phyloP scores from a whole-genome alignment of 2,888 invertebrate species.

The Perithous albicinctus region DNA sequence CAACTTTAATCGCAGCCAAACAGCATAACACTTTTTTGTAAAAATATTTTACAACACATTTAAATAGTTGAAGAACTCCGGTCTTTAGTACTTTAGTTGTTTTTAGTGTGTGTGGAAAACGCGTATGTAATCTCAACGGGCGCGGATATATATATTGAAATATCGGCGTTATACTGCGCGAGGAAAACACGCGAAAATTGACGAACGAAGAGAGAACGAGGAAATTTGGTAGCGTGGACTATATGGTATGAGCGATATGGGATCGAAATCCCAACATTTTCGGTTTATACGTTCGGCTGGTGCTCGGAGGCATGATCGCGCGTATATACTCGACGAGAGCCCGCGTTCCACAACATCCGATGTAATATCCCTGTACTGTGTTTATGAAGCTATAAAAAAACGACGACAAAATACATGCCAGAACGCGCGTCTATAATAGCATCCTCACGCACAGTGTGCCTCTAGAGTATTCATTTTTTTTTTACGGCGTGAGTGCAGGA shows the following conservation, averaged over 20 bases:
- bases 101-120: background rate
- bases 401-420: conserved; percentile 37
- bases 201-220: conserved; percentile 56
- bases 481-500: conserved; percentile 47
- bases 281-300: conserved; percentile 68
- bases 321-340: background rate
- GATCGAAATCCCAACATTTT: conserved; percentile 71
- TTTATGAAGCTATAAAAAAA: conserved; percentile 73
- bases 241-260: conserved; percentile 62
- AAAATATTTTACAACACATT: background rate
- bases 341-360: conserved; percentile 61
- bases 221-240: conserved; percentile 47
- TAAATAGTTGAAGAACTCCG: conserved; percentile 34
- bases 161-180: background rate
- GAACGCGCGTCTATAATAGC: conserved; percentile 32
- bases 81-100: conserved; percentile 17
- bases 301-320: conserved; percentile 37
- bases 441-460: conserved; percentile 26
- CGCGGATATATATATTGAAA: background rate
- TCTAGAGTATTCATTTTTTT: conserved; percentile 46
- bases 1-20: background rate
- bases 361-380: conserved; percentile 71
- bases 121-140: background rate
- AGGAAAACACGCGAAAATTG: conserved; percentile 47
- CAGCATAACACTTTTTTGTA: background rate